phyloP scores from a whole-genome alignment of 2,888 invertebrate genomes.

The Philonicus albiceps region DNA sequence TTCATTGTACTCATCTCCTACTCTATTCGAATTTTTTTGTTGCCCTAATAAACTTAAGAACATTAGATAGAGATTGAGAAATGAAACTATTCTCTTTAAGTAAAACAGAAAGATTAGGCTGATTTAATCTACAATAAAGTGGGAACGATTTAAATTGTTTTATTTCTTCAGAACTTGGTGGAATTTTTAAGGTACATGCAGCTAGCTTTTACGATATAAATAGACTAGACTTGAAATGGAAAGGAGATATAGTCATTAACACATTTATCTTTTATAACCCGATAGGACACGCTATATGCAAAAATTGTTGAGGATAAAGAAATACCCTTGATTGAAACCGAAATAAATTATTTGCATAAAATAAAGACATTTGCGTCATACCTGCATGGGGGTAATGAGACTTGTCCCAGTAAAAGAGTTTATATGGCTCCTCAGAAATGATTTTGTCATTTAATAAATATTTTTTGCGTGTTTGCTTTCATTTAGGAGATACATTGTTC shows the following conservation, averaged over 20 bases:
- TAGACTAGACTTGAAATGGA: not conserved
- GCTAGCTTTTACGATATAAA: not conserved
- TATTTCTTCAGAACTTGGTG: not conserved
- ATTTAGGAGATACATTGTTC: not conserved
- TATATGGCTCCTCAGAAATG: not conserved
- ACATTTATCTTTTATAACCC: not conserved
- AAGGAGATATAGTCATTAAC: not conserved
- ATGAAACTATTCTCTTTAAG: no score
- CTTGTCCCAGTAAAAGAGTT: not conserved
- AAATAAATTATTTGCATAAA: not conserved
- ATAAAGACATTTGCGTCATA: not conserved
- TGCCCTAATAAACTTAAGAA: no score
- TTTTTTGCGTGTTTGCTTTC: not conserved
- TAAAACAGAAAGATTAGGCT: no score
- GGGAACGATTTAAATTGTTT: not conserved
- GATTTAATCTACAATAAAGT: no score
- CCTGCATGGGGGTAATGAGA: not conserved
- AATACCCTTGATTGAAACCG: not conserved
- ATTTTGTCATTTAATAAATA: not conserved
- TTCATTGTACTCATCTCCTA: no score
- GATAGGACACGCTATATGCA: not conserved
- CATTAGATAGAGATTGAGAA: no score
- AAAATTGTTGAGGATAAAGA: not conserved
- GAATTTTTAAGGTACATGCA: not conserved
- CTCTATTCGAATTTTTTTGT: no score